phyloP scores from a whole-genome alignment of 2,888 invertebrate genomes.

The Bellardia bayeri region DNA sequence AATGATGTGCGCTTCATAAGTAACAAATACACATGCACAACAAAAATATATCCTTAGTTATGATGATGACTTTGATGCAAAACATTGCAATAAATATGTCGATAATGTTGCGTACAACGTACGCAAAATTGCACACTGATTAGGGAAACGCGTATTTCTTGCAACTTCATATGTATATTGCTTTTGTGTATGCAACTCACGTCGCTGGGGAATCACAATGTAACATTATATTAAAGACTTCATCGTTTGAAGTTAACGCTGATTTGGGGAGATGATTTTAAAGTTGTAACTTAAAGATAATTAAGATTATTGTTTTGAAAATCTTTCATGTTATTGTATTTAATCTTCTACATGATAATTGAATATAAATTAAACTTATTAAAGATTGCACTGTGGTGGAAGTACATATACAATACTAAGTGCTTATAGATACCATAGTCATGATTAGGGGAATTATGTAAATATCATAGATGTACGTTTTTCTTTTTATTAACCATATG shows the following conservation, averaged over 20 bases:
- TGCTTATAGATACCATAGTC: too few species aligned
- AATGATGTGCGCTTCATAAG: constrained; percentile 43
- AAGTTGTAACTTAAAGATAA: constrained; percentile 43
- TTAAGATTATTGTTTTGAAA: not conserved
- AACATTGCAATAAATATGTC: constrained; percentile 54
- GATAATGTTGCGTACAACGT: constrained; percentile 55
- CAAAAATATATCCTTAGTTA: not conserved
- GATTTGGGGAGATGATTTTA: not conserved
- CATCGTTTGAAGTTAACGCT: constrained; percentile 51
- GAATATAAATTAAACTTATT: not conserved
- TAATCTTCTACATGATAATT: not conserved
- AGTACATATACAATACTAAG: too few species aligned
- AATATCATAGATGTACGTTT: too few species aligned
- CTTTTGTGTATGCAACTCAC: not conserved
- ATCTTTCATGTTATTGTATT: not conserved
- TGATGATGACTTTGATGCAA: not conserved
- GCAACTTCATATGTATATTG: constrained; percentile 4
- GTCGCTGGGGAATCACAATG: constrained; percentile 51
- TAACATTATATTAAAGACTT: constrained; percentile 26
- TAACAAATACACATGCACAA: constrained; percentile 8
- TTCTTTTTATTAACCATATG: too few species aligned
- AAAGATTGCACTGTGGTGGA: too few species aligned
- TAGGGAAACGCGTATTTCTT: constrained; percentile 46
- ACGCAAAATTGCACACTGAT: constrained; percentile 39
- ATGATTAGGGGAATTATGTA: too few species aligned